These are phyloP conservation scores for Megalonaias nervosa DNA, from an alignment of 1,140 invertebrate genomes.

Conservation along the genomic window DNA sequence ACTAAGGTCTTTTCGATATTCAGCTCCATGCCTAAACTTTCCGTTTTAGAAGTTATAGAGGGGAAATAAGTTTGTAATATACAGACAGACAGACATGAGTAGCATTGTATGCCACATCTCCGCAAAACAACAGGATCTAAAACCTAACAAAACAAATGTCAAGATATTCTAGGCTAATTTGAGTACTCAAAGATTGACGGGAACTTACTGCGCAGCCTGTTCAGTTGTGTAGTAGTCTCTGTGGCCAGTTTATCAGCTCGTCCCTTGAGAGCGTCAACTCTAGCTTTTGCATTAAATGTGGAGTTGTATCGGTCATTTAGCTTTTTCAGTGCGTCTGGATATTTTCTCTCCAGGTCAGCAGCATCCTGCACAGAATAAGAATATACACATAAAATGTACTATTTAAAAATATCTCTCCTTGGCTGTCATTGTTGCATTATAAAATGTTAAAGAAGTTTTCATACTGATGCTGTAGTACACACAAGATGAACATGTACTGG, in stretches of 20 bases:
- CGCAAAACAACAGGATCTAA: too few species aligned
- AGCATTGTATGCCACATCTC: too few species aligned
- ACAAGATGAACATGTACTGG: not conserved
- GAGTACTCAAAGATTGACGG: too few species aligned
- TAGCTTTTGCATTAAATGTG: constrained; percentile 79
- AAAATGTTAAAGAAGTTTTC: not conserved
- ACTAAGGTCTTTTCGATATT: too few species aligned
- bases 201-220: constrained; percentile 52
- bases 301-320: constrained; percentile 77
- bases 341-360: constrained; percentile 74
- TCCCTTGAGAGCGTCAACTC: constrained; percentile 78
- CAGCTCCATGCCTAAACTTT: too few species aligned
- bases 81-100: too few species aligned
- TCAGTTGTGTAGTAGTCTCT: constrained; percentile 47
- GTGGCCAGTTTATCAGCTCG: constrained; percentile 56
- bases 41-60: too few species aligned
- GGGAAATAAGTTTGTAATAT: too few species aligned
- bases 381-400: not conserved
- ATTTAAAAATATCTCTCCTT: constrained; percentile 2
- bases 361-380: constrained; percentile 59
- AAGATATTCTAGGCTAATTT: too few species aligned
- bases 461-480: not conserved
- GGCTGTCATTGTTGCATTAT: not conserved
- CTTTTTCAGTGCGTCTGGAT: constrained; percentile 76
- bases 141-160: too few species aligned